A percentile compares a stretch with the other conserved stretches of the same genome.
phyloP scores from a whole-genome alignment of 2,113 vertebrate genomes.

The Rostratula benghalensis region DNA sequence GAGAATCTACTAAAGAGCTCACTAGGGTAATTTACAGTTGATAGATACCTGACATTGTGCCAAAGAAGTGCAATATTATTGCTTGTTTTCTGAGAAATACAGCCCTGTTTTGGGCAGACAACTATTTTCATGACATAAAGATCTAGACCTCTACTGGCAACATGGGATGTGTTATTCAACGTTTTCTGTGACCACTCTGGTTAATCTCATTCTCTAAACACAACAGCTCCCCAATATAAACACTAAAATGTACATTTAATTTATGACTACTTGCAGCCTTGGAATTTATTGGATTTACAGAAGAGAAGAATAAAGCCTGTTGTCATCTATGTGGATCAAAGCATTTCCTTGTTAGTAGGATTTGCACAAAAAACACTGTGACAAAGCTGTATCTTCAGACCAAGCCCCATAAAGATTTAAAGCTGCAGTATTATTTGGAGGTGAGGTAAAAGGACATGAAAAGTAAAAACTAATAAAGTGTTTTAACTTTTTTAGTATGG shows the following conservation, averaged over 20 bases:
- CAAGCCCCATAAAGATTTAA: background rate
- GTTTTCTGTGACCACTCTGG: conserved; percentile 38
- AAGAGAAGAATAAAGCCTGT: conserved; percentile 14
- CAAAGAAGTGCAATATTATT: background rate
- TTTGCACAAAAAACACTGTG: background rate
- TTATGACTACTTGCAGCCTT: conserved; percentile 32
- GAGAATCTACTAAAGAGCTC: background rate
- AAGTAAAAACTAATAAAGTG: background rate
- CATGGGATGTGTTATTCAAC: conserved; percentile 9
- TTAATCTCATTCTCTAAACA: conserved; percentile 55
- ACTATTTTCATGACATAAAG: background rate
- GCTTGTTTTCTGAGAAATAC: background rate
- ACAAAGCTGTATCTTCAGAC: background rate
- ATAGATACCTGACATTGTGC: background rate
- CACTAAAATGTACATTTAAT: conserved; percentile 26
- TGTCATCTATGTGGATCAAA: conserved; percentile 36
- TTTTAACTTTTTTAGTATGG: background rate
- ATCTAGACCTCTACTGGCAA: background rate
- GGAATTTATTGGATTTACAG: conserved; percentile 14
- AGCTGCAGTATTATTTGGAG: background rate
- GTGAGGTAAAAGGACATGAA: background rate
- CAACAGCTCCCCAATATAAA: conserved; percentile 29
- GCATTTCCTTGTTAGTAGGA: conserved; percentile 15
- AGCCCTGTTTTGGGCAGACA: background rate
- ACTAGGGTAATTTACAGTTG: background rate